Evolutionary conservation across 2,797 vertebrate genomes (phyloP).

Genomic region (Acropternis orthonyx): DNA sequence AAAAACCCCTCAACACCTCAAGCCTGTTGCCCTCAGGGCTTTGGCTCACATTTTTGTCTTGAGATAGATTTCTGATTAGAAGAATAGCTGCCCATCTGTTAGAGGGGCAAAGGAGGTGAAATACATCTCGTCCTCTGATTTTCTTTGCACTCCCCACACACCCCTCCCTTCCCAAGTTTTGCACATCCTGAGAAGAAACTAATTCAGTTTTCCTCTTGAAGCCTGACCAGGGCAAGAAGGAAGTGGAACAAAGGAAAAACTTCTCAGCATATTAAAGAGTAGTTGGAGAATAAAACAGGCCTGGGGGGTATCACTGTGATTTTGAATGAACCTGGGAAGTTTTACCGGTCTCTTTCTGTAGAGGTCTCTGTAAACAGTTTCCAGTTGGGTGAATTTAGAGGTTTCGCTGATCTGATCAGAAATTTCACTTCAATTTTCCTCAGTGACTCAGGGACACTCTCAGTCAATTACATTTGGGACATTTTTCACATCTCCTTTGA

Average conservation of each 20-base stretch:
- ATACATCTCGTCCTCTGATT: constrained; percentile 29
- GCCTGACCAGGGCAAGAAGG: neutral
- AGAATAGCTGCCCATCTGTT: constrained; percentile 57
- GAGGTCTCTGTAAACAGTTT: neutral
- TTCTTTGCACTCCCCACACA: neutral
- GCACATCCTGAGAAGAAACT: neutral
- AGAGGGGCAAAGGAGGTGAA: constrained; percentile 50
- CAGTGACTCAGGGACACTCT: neutral
- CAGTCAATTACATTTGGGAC: neutral
- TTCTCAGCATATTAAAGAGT: neutral
- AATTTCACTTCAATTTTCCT: neutral
- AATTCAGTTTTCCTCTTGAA: neutral
- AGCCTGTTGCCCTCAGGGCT: constrained; percentile 14
- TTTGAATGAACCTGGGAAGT: neutral
- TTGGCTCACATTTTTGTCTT: constrained; percentile 36
- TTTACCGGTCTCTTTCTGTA: neutral
- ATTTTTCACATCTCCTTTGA: constrained; percentile 1
- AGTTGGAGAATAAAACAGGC: neutral
- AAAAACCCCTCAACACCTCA: neutral
- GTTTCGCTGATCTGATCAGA: neutral
- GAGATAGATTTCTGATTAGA: constrained; percentile 15
- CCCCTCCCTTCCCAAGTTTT: neutral
- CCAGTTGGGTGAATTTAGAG: neutral
- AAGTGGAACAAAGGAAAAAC: neutral
- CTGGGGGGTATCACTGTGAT: neutral